Base-by-base conservation (phyloP, 2,888 invertebrate species). In the Ceriagrion tenellum region DNA sequence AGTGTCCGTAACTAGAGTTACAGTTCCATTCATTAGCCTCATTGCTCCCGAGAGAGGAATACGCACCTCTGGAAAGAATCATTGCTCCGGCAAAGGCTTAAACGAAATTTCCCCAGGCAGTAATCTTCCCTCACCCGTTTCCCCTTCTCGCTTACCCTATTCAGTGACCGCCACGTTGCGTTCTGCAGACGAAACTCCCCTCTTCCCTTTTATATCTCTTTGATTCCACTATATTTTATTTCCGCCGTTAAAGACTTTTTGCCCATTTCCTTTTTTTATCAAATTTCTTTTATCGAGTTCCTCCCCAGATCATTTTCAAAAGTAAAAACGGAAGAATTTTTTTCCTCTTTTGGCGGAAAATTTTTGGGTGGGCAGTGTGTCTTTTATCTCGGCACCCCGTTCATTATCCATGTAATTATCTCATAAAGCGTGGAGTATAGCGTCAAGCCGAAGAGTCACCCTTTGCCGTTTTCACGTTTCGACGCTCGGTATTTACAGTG, bases 331-430 rank as follows among this genome's bases (percentile, higher is more conserved):
- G 8, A 4, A 2, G 8, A 26, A 69, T 69, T 69, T 69, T 88
- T 47, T 35, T 35, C 47, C 4, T 4, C 4, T 47, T 47, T 47
- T 8, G 10, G 88, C 23, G n/a, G 47, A 88, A 40, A 88, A 88
- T 23, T 23, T 88, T 47, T 23, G 88, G 47, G 88, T 20, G 40
- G 47, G 10, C 1, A 18, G 88, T 16, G 47, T 47, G 47, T 47
- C 47, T 47, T 47, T n/a, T 2, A 8, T 47, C 47, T 47, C 20
- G 40, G 40, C 88, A 88, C 88, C 88, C 88, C 47, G 20, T 88
- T 88, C 40, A 40, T 88, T 88, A 88, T 88, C 10, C 88, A 40
- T 88, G 88, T 88, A 88, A 88, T 23, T 40, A 47, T 47, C 88
- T 88, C 88, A 47, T 47, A 88, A 10, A 8, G 47, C 8, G 8